phyloP scores from a whole-genome alignment of 2,797 vertebrate genomes.

The Carduelis carduelis region DNA sequence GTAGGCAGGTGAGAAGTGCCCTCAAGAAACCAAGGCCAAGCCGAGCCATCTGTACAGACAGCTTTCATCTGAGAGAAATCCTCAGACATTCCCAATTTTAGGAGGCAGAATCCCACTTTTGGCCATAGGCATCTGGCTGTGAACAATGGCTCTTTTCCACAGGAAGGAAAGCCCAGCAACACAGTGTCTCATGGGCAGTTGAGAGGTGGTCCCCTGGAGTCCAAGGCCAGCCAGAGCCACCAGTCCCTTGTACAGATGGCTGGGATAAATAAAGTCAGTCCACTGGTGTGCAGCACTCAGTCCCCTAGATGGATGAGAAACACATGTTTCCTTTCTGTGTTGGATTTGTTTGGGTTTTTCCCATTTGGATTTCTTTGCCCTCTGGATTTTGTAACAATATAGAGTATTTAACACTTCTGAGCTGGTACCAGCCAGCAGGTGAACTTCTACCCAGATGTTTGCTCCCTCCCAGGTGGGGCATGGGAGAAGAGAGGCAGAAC shows the following conservation, averaged over 20 bases:
- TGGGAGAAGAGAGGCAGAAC: neutral
- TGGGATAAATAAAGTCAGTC: neutral
- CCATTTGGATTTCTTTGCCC: neutral
- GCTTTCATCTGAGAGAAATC: neutral
- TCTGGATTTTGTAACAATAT: neutral
- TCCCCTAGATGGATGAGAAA: neutral
- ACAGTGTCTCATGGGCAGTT: no score
- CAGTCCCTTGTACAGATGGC: neutral
- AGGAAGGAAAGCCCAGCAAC: neutral
- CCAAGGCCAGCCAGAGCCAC: neutral
- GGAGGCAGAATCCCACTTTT: neutral
- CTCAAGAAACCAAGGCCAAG: neutral
- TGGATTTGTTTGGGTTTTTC: neutral
- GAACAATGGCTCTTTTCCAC: neutral
- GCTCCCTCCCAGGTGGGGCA: neutral
- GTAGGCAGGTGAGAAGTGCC: accelerated
- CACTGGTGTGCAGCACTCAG: neutral
- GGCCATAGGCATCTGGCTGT: neutral
- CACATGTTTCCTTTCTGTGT: neutral
- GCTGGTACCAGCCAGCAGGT: neutral
- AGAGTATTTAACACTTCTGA: neutral
- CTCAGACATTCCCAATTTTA: accelerated
- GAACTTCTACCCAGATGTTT: neutral
- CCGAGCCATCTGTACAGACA: accelerated
- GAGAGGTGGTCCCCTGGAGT: neutral